phyloP scores from a whole-genome alignment of 2,888 invertebrate genomes.

The Molorchus minor region DNA sequence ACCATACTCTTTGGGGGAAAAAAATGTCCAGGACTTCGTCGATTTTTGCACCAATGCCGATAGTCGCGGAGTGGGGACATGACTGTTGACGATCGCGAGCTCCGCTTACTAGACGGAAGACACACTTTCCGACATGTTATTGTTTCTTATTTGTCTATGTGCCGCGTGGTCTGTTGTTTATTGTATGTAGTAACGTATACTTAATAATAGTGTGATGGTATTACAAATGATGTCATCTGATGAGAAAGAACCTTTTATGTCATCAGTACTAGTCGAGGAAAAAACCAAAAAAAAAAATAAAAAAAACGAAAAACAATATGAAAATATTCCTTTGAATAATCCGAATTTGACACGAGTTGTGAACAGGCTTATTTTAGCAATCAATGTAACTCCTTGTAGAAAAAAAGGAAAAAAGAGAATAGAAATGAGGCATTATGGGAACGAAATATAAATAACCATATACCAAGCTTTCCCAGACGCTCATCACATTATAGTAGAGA shows the following conservation, averaged over 20 bases:
- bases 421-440: neutral
- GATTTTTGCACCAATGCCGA: conserved; percentile 18
- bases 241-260: neutral
- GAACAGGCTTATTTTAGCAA: neutral
- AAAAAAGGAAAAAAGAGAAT: neutral
- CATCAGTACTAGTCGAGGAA: too few relatives aligned
- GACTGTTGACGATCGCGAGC: conserved; percentile 3
- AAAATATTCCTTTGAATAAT: neutral
- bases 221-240: neutral
- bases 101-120: neutral
- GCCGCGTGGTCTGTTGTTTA: too few relatives aligned
- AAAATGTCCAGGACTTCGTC: conserved; percentile 25
- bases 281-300: too few relatives aligned
- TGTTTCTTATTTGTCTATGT: too few relatives aligned
- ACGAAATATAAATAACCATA: neutral
- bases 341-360: neutral
- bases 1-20: too few relatives aligned
- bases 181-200: too few relatives aligned
- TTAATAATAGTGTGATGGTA: conserved; percentile 1
- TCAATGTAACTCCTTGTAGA: neutral
- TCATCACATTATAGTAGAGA: conserved; percentile 16
- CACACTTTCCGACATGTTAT: neutral
- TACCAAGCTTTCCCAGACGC: conserved; percentile 6
- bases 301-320: too few relatives aligned
- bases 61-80: conserved; percentile 9